A percentile compares a stretch with the other conserved stretches of the same genome.
These are phyloP conservation scores for Atrichornis clamosus DNA, from an alignment of 2,113 vertebrate genomes.

Conservation along the genomic window DNA sequence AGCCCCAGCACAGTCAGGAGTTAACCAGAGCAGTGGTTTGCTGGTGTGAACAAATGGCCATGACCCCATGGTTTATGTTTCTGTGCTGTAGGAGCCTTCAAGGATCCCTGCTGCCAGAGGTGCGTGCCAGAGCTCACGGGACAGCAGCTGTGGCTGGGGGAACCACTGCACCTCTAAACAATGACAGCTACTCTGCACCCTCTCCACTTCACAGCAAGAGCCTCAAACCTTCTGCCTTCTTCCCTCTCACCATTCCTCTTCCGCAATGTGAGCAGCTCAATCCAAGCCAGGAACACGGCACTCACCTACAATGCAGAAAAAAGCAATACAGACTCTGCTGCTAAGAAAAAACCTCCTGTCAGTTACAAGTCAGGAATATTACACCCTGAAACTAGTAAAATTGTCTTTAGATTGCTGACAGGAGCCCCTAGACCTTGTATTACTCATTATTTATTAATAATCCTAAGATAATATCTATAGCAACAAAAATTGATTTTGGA, in stretches of 20 bases:
- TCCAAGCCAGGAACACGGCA: not conserved
- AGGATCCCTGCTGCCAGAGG: not conserved
- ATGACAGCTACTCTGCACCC: not conserved
- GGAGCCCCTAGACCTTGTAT: not conserved
- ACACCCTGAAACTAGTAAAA: not conserved
- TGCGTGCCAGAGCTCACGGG: not conserved
- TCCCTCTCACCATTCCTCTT: not conserved
- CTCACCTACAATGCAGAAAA: not conserved
- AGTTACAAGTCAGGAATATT: not conserved
- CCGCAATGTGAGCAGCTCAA: not conserved
- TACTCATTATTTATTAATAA: not conserved
- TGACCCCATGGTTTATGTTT: not conserved
- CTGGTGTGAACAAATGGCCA: not conserved
- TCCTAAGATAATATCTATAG: not conserved
- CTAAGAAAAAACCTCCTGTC: not conserved
- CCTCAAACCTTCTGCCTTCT: not conserved
- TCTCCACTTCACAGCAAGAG: not conserved
- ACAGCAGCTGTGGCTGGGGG: not conserved
- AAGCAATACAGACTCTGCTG: not conserved
- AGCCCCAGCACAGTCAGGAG: not conserved
- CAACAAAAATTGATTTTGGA: not conserved
- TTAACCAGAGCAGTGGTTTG: not conserved
- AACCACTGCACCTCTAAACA: not conserved
- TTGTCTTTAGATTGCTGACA: not conserved
- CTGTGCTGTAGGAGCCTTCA: rapidly evolving